Evolutionary conservation across 1,140 invertebrate genomes (phyloP).

Genomic region (Venustaconcha ellipsiformis): DNA sequence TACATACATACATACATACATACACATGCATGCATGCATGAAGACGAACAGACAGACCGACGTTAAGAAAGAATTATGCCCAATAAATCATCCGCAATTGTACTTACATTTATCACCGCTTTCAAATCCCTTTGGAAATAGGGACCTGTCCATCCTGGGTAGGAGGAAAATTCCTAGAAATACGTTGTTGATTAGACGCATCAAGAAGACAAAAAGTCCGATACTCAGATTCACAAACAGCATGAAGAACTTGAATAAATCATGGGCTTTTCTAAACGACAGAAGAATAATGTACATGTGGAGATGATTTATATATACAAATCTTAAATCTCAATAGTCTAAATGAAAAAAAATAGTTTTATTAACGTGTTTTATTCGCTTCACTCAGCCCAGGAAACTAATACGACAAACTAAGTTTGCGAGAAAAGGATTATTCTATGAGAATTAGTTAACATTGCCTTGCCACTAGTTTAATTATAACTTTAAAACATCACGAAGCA

Average conservation of each 20-base stretch:
- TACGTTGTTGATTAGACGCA: conserved; percentile 19
- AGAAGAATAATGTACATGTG: no score
- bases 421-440: no score
- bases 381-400: no score
- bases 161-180: conserved; percentile 36
- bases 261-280: conserved; percentile 29
- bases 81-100: not conserved
- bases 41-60: not conserved
- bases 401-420: no score
- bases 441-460: no score
- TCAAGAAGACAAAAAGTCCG: conserved; percentile 29
- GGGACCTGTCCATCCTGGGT: conserved; percentile 34
- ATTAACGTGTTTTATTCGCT: no score
- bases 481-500: no score
- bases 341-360: no score
- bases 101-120: conserved; percentile 37
- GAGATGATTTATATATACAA: no score
- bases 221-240: conserved; percentile 40
- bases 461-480: no score
- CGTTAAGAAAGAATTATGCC: no score
- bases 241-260: conserved; percentile 35
- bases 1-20: not conserved
- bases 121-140: conserved; percentile 33
- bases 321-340: no score
- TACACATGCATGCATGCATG: not conserved